phyloP scores from a whole-genome alignment of 2,888 invertebrate genomes.

The Gasteruption jaculator region DNA sequence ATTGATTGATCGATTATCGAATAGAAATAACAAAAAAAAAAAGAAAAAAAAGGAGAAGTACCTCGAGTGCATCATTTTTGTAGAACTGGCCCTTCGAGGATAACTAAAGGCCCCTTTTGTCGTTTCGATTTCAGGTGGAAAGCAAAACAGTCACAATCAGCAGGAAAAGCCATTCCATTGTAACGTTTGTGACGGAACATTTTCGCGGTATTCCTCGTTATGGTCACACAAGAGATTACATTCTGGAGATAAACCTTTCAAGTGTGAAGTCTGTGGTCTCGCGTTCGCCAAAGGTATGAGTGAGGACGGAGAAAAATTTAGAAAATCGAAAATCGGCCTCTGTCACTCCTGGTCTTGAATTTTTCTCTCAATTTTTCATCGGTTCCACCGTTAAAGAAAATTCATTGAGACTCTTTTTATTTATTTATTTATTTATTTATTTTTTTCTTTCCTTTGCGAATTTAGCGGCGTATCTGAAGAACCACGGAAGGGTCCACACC shows the following conservation, averaged over 20 bases:
- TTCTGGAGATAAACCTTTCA: constrained; percentile 80
- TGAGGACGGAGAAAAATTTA: too few relatives aligned
- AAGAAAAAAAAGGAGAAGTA: constrained; percentile 11
- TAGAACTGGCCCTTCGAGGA: constrained; percentile 50
- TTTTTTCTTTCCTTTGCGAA: constrained; percentile 14
- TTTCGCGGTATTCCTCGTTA: constrained; percentile 79
- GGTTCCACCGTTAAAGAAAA: not conserved
- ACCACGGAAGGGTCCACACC: constrained; percentile 83
- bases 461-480: constrained; percentile 83
- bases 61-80: constrained; percentile 32
- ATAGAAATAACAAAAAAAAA: constrained; percentile 5
- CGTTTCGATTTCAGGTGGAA: constrained; percentile 48
- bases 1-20: not conserved
- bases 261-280: constrained; percentile 82
- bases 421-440: constrained; percentile 11
- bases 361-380: constrained; percentile 1
- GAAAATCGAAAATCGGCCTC: too few relatives aligned
- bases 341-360: too few relatives aligned
- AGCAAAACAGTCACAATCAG: constrained; percentile 50
- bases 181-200: constrained; percentile 78
- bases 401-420: constrained; percentile 1
- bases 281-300: constrained; percentile 73
- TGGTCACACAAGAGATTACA: constrained; percentile 88
- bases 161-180: constrained; percentile 83
- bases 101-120: constrained; percentile 40